phyloP scores from a whole-genome alignment of 2,888 invertebrate species.

The Rhagonycha lutea region DNA sequence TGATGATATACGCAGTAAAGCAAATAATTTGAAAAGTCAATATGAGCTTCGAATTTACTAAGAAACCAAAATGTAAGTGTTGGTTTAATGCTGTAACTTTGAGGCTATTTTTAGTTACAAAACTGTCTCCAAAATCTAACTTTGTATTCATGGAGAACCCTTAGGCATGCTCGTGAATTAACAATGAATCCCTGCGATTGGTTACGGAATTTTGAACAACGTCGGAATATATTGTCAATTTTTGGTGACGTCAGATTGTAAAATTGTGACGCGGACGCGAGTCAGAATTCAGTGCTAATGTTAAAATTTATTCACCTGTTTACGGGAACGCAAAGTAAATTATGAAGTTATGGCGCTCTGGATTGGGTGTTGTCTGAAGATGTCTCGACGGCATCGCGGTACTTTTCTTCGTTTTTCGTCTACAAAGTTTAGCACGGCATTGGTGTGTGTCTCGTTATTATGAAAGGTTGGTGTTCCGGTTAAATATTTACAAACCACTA shows the following conservation, averaged over 20 bases:
- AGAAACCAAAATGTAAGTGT: neutral
- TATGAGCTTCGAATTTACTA: neutral
- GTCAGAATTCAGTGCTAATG: neutral
- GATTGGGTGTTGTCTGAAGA: constrained; percentile 20
- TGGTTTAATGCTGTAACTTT: neutral
- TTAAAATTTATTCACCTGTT: constrained; percentile 19
- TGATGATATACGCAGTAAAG: neutral
- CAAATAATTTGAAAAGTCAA: neutral
- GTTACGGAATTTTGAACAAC: constrained; percentile 23
- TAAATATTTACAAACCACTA: constrained; percentile 21
- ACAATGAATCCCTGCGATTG: constrained; percentile 21
- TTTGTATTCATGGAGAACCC: constrained; percentile 21
- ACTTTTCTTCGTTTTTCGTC: constrained; percentile 21
- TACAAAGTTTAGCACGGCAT: constrained; percentile 9
- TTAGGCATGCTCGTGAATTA: constrained; percentile 28
- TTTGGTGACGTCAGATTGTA: constrained; percentile 7
- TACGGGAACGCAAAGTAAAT: constrained; percentile 11
- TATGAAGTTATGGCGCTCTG: constrained; percentile 14
- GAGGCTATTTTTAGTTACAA: constrained; percentile 21
- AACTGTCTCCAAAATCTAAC: constrained; percentile 18
- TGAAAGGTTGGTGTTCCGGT: constrained; percentile 8
- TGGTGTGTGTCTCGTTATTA: constrained; percentile 4
- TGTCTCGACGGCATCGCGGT: constrained; percentile 11
- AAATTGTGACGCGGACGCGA: constrained; percentile 12
- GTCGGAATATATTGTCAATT: constrained; percentile 19